Base-by-base conservation (phyloP, 2,113 vertebrate genomes). In the Aptenodytes forsteri region DNA sequence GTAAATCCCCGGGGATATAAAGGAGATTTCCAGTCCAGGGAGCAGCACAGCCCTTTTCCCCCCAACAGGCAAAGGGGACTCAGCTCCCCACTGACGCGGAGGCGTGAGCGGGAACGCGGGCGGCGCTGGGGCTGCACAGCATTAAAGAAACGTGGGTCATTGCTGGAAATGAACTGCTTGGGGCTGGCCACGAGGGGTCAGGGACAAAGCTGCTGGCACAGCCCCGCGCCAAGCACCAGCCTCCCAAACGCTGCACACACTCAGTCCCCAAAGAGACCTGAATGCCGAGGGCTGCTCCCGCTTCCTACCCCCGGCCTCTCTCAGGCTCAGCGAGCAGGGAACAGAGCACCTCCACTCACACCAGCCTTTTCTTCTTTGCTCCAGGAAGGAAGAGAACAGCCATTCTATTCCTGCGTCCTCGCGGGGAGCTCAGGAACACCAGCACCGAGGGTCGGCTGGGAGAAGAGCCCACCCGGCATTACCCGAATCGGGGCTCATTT, bases 61-160 rank as follows among this genome's bases (percentile, higher is more conserved):
- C 46, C 6, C 1, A 1, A 7, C 18, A 22, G 29, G 23, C 8
- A 0, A 81, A 72, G 59, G 23, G 55, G 34, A n/a, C 58, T 47
- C 18, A 3, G 40, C 16, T 49, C 70, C 36, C 16, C 2, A 0
- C 20, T 2, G 1, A 17, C 1, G 4, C 0, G 2, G 67, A 32
- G 55, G 73, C 0, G 3, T 6, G 27, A 82, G 9, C 3, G 5
- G 49, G 17, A 16, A 30, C 7, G 0, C 2, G 2, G 20, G 23
- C 5, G 6, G 29, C 2, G 2, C 3, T 8, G 38, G 42, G 47
- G 40, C 30, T 11, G 27, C 26, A 4, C 44, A 19, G 76, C 17
- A 1, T 5, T 20, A 6, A 20, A 10, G 42, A 44, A 62, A 29
- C 1, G 0, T 4, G 19, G 30, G 21, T 9, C 13, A 6, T 3